Evolutionary conservation across 2,113 vertebrate species (phyloP).

Genomic region (Caretta caretta): DNA sequence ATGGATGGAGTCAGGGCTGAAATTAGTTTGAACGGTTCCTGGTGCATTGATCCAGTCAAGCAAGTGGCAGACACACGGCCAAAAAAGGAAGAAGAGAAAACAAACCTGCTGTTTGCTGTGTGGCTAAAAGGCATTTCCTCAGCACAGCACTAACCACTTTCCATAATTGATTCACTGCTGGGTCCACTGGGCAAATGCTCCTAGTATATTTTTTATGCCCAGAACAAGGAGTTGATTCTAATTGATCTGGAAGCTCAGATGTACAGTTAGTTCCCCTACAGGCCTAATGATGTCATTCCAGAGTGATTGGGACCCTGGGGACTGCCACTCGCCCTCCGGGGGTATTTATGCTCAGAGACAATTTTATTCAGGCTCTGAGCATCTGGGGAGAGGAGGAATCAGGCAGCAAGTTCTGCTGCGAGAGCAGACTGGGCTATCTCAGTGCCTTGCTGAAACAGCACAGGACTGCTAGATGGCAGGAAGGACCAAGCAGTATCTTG

Average conservation of each 20-base stretch:
- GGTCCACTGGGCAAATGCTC: neutral
- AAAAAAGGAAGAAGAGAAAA: constrained; percentile 45
- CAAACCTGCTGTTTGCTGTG: neutral
- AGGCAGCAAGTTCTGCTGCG: neutral
- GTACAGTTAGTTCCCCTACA: neutral
- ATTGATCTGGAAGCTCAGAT: neutral
- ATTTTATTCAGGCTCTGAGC: fast-evolving
- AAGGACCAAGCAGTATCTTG: neutral
- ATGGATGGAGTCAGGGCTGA: constrained; percentile 4
- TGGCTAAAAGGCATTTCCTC: constrained; percentile 13
- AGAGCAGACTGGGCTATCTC: neutral
- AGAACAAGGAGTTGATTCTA: constrained; percentile 22
- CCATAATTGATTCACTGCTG: neutral
- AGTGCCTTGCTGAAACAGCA: neutral
- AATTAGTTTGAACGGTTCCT: constrained; percentile 36
- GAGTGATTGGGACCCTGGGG: neutral
- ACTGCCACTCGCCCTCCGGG: neutral
- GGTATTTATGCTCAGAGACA: neutral
- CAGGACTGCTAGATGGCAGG: neutral
- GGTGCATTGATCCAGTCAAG: constrained; percentile 42
- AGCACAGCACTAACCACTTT: neutral
- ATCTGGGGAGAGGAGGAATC: neutral
- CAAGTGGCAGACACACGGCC: neutral
- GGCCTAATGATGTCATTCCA: neutral
- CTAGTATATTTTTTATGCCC: neutral